Conservation (phyloP, 2,797 vertebrate genomes). For the Anguilla anguilla region DNA sequence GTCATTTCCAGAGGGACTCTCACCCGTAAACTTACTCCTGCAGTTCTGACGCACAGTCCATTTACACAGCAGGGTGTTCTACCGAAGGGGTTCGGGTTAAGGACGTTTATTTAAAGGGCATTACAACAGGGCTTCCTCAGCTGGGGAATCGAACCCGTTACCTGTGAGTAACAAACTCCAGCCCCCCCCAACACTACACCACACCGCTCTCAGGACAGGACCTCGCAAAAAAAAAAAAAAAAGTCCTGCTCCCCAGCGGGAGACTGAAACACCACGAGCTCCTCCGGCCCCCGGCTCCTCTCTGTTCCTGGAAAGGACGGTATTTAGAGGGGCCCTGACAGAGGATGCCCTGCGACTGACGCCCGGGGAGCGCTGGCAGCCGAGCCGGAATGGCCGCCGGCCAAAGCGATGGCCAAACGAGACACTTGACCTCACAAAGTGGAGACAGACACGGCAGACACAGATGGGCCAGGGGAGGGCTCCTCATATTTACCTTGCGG, state of each 20-base stretch:
- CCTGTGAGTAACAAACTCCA: too few species aligned
- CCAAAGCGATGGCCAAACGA: constrained; percentile 54
- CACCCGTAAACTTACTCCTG: too few species aligned
- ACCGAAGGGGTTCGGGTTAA: background rate
- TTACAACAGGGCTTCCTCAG: too few species aligned
- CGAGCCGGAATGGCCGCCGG: constrained; percentile 50
- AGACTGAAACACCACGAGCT: constrained; percentile 67
- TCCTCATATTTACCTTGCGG: too few species aligned
- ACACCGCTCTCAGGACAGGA: constrained; percentile 45
- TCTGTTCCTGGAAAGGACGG: constrained; percentile 75
- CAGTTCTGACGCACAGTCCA: too few species aligned
- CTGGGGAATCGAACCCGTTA: too few species aligned
- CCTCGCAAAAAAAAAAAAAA: constrained; percentile 47
- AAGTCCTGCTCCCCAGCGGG: constrained; percentile 70
- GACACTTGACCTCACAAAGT: constrained; percentile 39
- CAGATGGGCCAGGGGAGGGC: background rate
- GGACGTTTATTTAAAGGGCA: too few species aligned
- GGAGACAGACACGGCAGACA: constrained; percentile 54
- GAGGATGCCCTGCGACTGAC: constrained; percentile 54
- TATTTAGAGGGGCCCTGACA: constrained; percentile 71
- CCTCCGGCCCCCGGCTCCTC: constrained; percentile 65
- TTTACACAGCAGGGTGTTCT: too few species aligned
- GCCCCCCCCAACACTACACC: too few species aligned
- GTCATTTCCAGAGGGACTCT: too few species aligned
- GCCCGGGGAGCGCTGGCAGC: constrained; percentile 44